Evolutionary conservation across 2,113 vertebrate species (phyloP), one percentile per base, ranked within the genome.

Genomic region (Lophotis ruficrista): DNA sequence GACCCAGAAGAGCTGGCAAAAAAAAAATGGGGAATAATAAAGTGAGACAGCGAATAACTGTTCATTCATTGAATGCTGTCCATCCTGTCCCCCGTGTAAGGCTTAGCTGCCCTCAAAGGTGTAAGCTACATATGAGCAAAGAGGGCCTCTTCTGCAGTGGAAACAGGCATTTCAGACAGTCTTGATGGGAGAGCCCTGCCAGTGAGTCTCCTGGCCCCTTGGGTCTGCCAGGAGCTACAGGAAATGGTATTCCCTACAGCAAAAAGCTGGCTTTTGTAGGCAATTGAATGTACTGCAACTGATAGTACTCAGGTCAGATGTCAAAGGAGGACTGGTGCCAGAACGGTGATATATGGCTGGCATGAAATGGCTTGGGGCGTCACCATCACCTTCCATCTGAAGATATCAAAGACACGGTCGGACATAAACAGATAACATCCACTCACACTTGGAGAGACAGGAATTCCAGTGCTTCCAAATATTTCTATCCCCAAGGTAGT

Each of bases 301-400:
- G 93, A 97, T 82, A 95, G 91, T 30, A 8, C 43, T 95, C 35
- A 30, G 96, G 96, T 96, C 96, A 96, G 89, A 96, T 95, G 95
- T 96, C 95, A 96, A 64, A 93, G 91, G 84, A 89, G 45, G 17
- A 41, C 38, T 94, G 96, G 91, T 96, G 95, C 96, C 91, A 91
- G 91, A 96, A 82, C 0, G 0, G 89, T 94, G 96, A 96, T 95
- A 93, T 94, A 96, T 30, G 87, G 84, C 87, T 97, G 83, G 87
- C 83, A 75, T 45, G 60, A 93, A 91, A 87, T 3, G 10, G 83
- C 71, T 93, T 91, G 65, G 87, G 89, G 83, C 61, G 0, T 94
- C 93, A 96, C 89, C 86, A 89, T 60, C 92, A 95, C 94, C 90
- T 93, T 92, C 94, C 73, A 93, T 56, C 94, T 91, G 83, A 90